phyloP scores from a whole-genome alignment of 2,797 vertebrate species.

The Poeciliopsis turneri region DNA sequence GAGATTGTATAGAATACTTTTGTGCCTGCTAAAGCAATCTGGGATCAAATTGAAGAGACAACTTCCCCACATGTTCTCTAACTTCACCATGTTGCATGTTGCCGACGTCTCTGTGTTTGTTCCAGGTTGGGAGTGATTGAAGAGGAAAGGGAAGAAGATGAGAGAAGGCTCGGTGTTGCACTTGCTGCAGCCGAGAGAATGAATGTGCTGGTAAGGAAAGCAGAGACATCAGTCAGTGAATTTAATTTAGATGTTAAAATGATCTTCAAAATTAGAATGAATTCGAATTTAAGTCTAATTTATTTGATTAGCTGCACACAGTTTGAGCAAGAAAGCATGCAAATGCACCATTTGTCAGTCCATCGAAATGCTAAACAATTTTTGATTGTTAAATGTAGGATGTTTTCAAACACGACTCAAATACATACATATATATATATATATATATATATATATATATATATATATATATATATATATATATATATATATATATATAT shows the following conservation, averaged over 20 bases:
- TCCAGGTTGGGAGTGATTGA: slow-evolving; percentile 83
- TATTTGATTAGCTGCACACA: background rate
- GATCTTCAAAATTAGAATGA: background rate
- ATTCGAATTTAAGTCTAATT: background rate
- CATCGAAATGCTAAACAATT: background rate
- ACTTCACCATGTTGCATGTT: background rate
- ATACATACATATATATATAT: too few relatives aligned
- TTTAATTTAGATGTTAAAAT: background rate
- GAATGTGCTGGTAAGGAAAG: slow-evolving; percentile 78
- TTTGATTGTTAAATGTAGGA: background rate
- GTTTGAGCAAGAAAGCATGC: background rate
- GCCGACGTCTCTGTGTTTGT: slow-evolving; percentile 1
- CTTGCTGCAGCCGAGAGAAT: slow-evolving; percentile 79
- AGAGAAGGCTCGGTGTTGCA: slow-evolving; percentile 76
- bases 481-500: too few relatives aligned
- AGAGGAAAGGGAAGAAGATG: slow-evolving; percentile 84
- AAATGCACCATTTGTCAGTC: background rate
- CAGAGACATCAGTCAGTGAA: background rate
- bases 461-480: too few relatives aligned
- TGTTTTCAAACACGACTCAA: background rate
- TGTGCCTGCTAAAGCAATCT: background rate
- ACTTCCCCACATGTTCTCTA: background rate
- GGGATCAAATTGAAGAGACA: background rate
- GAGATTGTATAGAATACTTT: background rate
- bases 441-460: too few relatives aligned